Percentiles rank a stretch among this genome's conserved stretches.
Conservation (phyloP, 2,888 invertebrate genomes). For the Archips crataeganus region DNA sequence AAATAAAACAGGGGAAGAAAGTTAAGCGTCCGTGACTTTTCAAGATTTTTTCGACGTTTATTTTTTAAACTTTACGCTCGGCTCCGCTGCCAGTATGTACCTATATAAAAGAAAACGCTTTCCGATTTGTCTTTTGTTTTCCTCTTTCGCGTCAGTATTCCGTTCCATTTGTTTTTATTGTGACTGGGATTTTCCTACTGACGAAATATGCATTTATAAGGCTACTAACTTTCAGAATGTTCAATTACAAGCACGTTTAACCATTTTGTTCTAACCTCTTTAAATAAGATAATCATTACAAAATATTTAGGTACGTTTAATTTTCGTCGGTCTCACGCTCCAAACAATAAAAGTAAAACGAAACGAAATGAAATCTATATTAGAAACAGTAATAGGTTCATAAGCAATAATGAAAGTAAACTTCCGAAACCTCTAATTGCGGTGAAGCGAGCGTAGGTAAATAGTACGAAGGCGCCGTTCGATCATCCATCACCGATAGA, state of each 20-base stretch:
- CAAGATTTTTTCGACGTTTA: constrained; percentile 84
- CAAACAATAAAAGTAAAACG: constrained; percentile 57
- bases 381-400: constrained; percentile 79
- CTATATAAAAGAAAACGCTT: constrained; percentile 76
- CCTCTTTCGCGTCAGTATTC: constrained; percentile 55
- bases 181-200: constrained; percentile 44
- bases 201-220: constrained; percentile 18
- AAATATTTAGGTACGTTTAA: constrained; percentile 4
- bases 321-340: constrained; percentile 46
- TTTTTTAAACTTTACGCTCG: constrained; percentile 82
- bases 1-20: constrained; percentile 86
- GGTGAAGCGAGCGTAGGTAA: constrained; percentile 74
- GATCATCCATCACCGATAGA: constrained; percentile 85
- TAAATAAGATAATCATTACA: neutral
- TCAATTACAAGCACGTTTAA: neutral
- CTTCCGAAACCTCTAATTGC: constrained; percentile 83
- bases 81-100: constrained; percentile 61
- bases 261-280: neutral
- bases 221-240: neutral
- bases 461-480: constrained; percentile 79
- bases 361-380: constrained; percentile 76
- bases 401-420: constrained; percentile 81
- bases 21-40: constrained; percentile 87
- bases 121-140: constrained; percentile 76
- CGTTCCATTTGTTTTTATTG: constrained; percentile 60